Percentiles rank a stretch among this genome's conserved stretches.
phyloP scores from a whole-genome alignment of 2,888 invertebrate species.

The Beris chalybata region DNA sequence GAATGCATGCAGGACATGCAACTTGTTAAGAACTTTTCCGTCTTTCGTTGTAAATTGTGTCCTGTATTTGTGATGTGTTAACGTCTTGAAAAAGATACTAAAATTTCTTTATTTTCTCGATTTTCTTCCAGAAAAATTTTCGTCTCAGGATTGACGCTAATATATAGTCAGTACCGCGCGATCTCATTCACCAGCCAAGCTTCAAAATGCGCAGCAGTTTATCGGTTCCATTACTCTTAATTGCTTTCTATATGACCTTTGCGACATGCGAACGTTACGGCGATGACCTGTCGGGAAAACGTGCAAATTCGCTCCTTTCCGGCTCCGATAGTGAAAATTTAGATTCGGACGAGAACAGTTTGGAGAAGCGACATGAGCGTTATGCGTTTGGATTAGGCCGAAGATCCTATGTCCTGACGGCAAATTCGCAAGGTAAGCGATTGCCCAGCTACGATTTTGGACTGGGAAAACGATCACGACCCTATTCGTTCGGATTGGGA shows the following conservation, averaged over 20 bases:
- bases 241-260: slow-evolving; percentile 29
- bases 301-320: slow-evolving; percentile 41
- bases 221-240: slow-evolving; percentile 29
- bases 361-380: slow-evolving; percentile 62
- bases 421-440: slow-evolving; percentile 53
- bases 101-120: too few species aligned
- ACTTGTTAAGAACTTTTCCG: too few species aligned
- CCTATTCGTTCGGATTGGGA: slow-evolving; percentile 55
- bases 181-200: too few species aligned
- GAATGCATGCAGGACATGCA: too few species aligned
- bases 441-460: slow-evolving; percentile 56
- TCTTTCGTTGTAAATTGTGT: too few species aligned
- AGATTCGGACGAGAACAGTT: slow-evolving; percentile 19
- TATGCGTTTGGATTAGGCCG: slow-evolving; percentile 75
- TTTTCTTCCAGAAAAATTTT: too few species aligned
- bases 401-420: slow-evolving; percentile 58
- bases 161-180: too few species aligned
- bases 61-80: too few species aligned
- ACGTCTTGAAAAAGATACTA: too few species aligned
- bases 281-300: slow-evolving; percentile 36
- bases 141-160: too few species aligned
- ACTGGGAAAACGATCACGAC: slow-evolving; percentile 52
- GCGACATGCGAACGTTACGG: slow-evolving; percentile 33
- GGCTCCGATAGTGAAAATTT: slow-evolving; percentile 37
- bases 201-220: slow-evolving; percentile 30